These are phyloP conservation scores for Stictonetta naevosa DNA, from an alignment of 2,113 vertebrate species.

Conservation along the genomic window DNA sequence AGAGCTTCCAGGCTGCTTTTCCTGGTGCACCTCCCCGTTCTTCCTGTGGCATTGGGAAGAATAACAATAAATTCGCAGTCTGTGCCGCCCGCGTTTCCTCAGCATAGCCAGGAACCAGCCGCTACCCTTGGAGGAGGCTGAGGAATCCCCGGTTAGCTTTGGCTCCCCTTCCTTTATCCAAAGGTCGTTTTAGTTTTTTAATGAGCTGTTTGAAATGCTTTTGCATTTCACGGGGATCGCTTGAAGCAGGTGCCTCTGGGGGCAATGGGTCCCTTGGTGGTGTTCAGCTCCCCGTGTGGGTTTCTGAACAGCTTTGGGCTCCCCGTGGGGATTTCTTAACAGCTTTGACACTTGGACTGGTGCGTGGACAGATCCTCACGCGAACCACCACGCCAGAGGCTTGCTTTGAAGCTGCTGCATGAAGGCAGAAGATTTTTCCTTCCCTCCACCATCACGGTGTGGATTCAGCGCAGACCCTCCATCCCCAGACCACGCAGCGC, in stretches of 20 bases:
- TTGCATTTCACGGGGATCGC: background rate
- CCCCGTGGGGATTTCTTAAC: background rate
- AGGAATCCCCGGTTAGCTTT: background rate
- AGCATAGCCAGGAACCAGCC: background rate
- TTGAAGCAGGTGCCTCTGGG: background rate
- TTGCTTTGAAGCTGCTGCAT: background rate
- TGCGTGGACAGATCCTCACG: background rate
- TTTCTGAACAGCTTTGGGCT: background rate
- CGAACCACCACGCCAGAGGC: background rate
- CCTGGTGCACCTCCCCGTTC: rapidly evolving
- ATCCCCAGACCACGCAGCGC: too few species aligned
- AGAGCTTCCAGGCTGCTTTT: background rate
- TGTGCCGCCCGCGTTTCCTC: rapidly evolving
- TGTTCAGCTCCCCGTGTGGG: background rate
- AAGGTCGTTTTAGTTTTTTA: background rate
- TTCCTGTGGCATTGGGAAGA: background rate
- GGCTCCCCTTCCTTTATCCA: background rate
- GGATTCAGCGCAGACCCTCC: background rate
- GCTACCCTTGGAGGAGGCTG: background rate
- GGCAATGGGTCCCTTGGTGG: background rate
- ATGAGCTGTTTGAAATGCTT: background rate
- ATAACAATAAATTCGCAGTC: background rate
- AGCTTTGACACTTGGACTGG: background rate
- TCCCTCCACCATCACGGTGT: too few species aligned
- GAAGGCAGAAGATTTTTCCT: background rate